phyloP scores from a whole-genome alignment of 2,888 invertebrate species.

The Tetranychus piercei region DNA sequence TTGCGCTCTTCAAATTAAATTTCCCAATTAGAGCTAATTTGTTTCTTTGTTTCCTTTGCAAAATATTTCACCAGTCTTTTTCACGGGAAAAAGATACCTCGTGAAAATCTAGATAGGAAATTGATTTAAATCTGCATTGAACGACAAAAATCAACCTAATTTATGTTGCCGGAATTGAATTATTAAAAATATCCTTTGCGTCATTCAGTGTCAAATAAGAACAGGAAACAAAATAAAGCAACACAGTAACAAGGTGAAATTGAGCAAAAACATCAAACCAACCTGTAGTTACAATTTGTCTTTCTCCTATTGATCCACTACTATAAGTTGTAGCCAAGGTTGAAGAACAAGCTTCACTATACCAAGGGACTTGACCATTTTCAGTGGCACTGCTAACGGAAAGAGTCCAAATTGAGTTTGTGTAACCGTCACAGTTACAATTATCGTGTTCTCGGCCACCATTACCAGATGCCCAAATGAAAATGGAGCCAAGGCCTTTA shows the following conservation, averaged over 20 bases:
- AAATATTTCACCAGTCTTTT: too few species aligned
- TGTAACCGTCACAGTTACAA: conserved; percentile 98
- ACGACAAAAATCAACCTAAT: background rate
- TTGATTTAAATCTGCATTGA: too few species aligned
- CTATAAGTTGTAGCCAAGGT: conserved; percentile 95
- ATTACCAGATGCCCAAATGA: conserved; percentile 97
- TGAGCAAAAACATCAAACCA: too few species aligned
- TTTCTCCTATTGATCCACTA: conserved; percentile 63
- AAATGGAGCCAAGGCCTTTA: conserved; percentile 49
- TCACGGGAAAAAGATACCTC: too few species aligned
- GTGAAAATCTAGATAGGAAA: too few species aligned
- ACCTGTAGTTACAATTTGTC: conserved; percentile 37
- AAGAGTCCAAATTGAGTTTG: conserved; percentile 94
- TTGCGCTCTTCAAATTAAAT: too few species aligned
- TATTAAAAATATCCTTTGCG: too few species aligned
- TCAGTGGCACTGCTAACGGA: conserved; percentile 81
- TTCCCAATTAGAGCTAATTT: too few species aligned
- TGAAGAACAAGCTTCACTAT: conserved; percentile 91
- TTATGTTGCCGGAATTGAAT: too few species aligned
- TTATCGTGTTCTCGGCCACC: conserved; percentile 88
- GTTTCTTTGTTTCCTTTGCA: too few species aligned
- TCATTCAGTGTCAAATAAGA: conserved; percentile 13
- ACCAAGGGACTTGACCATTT: conserved; percentile 70
- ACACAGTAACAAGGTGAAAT: conserved; percentile 29
- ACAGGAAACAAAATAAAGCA: conserved; percentile 24